Evolutionary conservation across 2,113 vertebrate species (phyloP).

Genomic region (Etheostoma cragini): DNA sequence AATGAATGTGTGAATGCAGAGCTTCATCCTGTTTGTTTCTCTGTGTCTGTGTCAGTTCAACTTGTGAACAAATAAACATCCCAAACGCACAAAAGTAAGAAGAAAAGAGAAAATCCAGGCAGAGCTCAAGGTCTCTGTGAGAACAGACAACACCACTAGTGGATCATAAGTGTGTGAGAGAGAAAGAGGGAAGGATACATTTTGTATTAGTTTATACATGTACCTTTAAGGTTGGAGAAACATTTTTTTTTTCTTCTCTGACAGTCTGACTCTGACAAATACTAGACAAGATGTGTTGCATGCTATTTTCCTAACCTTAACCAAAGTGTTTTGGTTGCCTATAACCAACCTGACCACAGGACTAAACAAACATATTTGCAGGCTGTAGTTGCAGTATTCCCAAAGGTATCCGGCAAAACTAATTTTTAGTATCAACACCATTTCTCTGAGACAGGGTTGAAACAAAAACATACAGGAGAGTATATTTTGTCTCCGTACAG

Average conservation of each 20-base stretch:
- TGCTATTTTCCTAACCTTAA: neutral
- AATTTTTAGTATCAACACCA: slow-evolving; percentile 22
- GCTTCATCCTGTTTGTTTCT: too few relatives aligned
- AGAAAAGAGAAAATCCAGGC: too few relatives aligned
- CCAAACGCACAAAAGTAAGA: too few relatives aligned
- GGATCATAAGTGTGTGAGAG: too few relatives aligned
- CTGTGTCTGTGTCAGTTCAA: too few relatives aligned
- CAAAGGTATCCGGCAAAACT: slow-evolving; percentile 4
- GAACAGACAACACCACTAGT: too few relatives aligned
- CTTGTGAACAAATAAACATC: too few relatives aligned
- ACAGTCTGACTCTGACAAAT: neutral
- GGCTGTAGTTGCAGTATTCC: slow-evolving; percentile 3
- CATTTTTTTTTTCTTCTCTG: neutral
- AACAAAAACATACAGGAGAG: slow-evolving; percentile 35
- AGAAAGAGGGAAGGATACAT: too few relatives aligned
- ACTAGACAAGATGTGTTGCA: neutral
- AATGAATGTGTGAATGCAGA: too few relatives aligned
- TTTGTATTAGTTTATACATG: too few relatives aligned
- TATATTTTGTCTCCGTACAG: slow-evolving; percentile 26
- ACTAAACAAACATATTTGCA: slow-evolving; percentile 13
- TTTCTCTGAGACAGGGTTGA: slow-evolving; percentile 24
- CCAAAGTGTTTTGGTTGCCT: neutral
- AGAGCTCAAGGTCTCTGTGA: too few relatives aligned
- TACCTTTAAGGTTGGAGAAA: neutral
- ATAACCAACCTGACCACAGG: neutral